Percentiles rank a stretch among this genome's conserved stretches.
These are phyloP conservation scores for Anolis carolinensis DNA, from an alignment of 2,113 vertebrate genomes.

Conservation along the genomic window DNA sequence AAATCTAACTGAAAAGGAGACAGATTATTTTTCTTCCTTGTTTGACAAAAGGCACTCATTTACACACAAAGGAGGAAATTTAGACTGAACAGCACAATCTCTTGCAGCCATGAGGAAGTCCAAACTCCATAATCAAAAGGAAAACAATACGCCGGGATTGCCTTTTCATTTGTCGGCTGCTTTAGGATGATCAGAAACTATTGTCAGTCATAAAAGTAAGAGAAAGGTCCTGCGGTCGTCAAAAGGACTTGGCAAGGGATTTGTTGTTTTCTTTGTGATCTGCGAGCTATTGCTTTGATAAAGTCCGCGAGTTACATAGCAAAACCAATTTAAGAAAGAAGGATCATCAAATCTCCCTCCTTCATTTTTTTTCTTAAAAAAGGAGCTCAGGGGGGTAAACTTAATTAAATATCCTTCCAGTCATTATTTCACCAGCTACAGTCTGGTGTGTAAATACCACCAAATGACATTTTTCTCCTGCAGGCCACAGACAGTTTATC, in stretches of 20 bases:
- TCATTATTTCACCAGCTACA: conserved; percentile 55
- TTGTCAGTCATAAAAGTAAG: conserved; percentile 52
- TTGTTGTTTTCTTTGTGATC: conserved; percentile 40
- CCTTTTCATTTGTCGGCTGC: conserved; percentile 58
- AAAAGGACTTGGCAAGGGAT: neutral
- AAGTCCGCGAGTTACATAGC: conserved; percentile 43
- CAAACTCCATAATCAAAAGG: conserved; percentile 35
- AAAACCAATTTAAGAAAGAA: conserved; percentile 54
- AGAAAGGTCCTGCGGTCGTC: conserved; percentile 25
- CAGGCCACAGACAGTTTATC: conserved; percentile 43
- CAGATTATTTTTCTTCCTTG: too few relatives aligned
- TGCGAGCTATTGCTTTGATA: conserved; percentile 55
- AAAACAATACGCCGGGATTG: conserved; percentile 39
- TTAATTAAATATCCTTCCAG: conserved; percentile 20
- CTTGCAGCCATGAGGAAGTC: conserved; percentile 14
- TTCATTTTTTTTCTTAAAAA: conserved; percentile 20
- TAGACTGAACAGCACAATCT: conserved; percentile 1
- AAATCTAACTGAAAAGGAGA: too few relatives aligned
- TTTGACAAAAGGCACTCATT: conserved; percentile 6
- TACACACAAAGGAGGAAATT: conserved; percentile 11
- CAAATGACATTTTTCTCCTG: conserved; percentile 66
- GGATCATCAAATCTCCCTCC: conserved; percentile 32
- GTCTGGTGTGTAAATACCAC: conserved; percentile 64
- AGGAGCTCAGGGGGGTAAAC: neutral
- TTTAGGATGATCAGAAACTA: conserved; percentile 54